These are phyloP conservation scores for Neria commutata DNA, from an alignment of 2,888 invertebrate species.

Conservation along the genomic window DNA sequence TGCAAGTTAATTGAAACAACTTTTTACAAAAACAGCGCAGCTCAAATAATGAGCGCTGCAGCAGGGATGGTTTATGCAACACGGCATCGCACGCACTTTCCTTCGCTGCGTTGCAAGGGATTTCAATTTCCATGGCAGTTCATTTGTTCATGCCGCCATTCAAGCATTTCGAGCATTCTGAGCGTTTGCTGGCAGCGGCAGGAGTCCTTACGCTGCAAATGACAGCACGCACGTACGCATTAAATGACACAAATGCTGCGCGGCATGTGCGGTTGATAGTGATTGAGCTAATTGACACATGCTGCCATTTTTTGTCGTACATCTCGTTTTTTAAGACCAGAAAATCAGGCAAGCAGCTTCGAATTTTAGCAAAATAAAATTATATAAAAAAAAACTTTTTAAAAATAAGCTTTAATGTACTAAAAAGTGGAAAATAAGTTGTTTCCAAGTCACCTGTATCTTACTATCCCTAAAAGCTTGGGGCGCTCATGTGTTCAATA, in stretches of 20 bases:
- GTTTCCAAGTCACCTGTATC: too few relatives aligned
- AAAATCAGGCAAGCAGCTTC: too few relatives aligned
- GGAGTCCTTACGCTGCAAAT: too few relatives aligned
- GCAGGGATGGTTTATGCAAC: background rate
- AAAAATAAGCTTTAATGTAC: too few relatives aligned
- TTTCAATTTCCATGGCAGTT: slow-evolving; percentile 9
- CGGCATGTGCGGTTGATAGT: slow-evolving; percentile 41
- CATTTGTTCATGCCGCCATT: slow-evolving; percentile 1
- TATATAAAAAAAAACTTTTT: too few relatives aligned
- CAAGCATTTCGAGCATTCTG: too few relatives aligned
- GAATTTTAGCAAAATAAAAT: too few relatives aligned
- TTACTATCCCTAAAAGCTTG: too few relatives aligned
- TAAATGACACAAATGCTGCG: slow-evolving; percentile 1
- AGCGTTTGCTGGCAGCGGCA: background rate
- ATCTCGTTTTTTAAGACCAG: too few relatives aligned
- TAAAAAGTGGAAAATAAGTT: too few relatives aligned
- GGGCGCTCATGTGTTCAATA: too few relatives aligned
- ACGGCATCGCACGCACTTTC: background rate
- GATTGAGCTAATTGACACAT: slow-evolving; percentile 53
- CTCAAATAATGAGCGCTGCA: slow-evolving; percentile 7
- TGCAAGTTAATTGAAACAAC: slow-evolving; percentile 35
- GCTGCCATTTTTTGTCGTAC: slow-evolving; percentile 19
- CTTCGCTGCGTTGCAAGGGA: slow-evolving; percentile 21
- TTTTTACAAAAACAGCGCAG: slow-evolving; percentile 25
- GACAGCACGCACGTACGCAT: background rate